These are phyloP conservation scores for Esox masquinongy DNA, from an alignment of 2,797 vertebrate genomes.

Conservation along the genomic window DNA sequence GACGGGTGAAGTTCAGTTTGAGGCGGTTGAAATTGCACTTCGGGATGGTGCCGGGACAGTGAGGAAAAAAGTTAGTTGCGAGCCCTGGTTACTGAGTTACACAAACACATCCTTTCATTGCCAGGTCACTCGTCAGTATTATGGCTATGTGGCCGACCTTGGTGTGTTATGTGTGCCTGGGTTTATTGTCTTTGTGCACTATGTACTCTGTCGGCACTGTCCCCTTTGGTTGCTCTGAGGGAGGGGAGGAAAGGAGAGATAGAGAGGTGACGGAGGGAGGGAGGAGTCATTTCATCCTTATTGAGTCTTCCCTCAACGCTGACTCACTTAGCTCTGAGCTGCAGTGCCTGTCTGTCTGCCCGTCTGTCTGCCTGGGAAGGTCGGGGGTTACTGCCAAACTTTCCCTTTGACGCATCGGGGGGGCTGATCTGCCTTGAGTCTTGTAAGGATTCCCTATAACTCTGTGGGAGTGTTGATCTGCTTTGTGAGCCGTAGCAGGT, in stretches of 20 bases:
- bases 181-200: conserved; percentile 10
- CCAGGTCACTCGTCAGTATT: background rate
- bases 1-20: too few relatives aligned
- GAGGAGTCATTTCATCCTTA: conserved; percentile 44
- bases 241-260: background rate
- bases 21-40: too few relatives aligned
- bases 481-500: background rate
- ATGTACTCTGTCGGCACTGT: background rate
- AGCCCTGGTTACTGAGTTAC: too few relatives aligned
- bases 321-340: conserved; percentile 41
- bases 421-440: background rate
- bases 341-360: conserved; percentile 16
- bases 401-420: conserved; percentile 36
- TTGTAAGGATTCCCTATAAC: background rate
- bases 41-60: too few relatives aligned
- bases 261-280: conserved; percentile 29
- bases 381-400: conserved; percentile 43
- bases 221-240: background rate
- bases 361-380: conserved; percentile 45
- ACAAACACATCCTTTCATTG: background rate
- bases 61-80: too few relatives aligned
- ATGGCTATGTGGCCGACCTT: background rate
- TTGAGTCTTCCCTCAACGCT: conserved; percentile 30
- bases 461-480: background rate
- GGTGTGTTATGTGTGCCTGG: background rate